These are phyloP conservation scores for Paradisaea rubra DNA, from an alignment of 2,113 vertebrate genomes.

Conservation along the genomic window DNA sequence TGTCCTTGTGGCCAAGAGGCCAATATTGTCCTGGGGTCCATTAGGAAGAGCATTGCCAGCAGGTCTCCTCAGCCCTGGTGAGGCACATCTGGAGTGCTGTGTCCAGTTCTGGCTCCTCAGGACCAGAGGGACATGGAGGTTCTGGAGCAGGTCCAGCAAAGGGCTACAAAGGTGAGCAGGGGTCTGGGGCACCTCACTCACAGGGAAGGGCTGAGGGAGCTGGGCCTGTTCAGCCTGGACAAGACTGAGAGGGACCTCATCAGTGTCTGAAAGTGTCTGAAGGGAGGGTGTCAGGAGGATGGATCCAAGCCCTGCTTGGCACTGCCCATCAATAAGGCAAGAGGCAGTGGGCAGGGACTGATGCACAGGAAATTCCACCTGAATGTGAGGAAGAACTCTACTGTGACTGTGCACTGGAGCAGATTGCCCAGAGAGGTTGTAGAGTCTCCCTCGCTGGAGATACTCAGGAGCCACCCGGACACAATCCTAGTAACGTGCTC, in stretches of 20 bases:
- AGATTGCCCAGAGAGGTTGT: neutral
- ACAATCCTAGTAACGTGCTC: neutral
- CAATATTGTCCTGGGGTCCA: neutral
- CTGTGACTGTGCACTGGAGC: neutral
- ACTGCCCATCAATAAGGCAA: neutral
- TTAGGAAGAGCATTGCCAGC: neutral
- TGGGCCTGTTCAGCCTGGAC: neutral
- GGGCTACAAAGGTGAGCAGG: neutral
- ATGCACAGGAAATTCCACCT: neutral
- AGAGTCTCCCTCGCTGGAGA: neutral
- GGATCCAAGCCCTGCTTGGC: neutral
- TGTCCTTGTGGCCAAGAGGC: neutral
- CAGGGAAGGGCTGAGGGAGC: neutral
- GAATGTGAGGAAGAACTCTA: neutral
- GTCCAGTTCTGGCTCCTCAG: neutral
- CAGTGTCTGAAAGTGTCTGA: neutral
- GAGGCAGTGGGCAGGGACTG: neutral
- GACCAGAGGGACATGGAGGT: neutral
- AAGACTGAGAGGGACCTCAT: neutral
- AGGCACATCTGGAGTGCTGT: neutral
- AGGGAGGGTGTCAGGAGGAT: neutral
- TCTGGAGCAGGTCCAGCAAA: neutral
- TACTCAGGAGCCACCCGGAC: neutral
- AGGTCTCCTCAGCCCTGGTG: neutral
- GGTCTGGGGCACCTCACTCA: neutral